Evolutionary conservation across 2,113 vertebrate genomes (phyloP).

Genomic region (Dendrocopos noguchii): DNA sequence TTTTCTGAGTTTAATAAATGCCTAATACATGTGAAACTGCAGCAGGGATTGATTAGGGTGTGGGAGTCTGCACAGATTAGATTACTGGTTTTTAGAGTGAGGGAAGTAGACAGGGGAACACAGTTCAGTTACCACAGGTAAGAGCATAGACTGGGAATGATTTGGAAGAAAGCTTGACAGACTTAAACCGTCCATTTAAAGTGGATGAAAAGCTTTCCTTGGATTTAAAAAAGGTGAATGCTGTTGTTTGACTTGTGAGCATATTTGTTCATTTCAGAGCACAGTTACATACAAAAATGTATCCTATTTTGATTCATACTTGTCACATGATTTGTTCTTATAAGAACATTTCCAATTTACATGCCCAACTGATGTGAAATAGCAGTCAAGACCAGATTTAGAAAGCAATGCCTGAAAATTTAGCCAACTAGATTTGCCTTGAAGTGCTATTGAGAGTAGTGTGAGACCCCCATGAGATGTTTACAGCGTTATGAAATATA

Average conservation of each 20-base stretch:
- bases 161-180: not conserved
- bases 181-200: not conserved
- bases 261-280: conserved; percentile 26
- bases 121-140: not conserved
- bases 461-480: conserved; percentile 42
- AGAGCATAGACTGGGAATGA: not conserved
- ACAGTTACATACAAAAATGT: not conserved
- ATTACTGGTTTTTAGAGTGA: accelerated
- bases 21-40: not conserved
- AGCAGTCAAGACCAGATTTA: not conserved
- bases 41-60: not conserved
- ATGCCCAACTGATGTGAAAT: conserved; percentile 23
- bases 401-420: conserved; percentile 27
- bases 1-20: not conserved
- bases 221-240: not conserved
- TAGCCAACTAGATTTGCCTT: conserved; percentile 13
- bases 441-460: conserved; percentile 25
- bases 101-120: not conserved
- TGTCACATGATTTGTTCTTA: conserved; percentile 27
- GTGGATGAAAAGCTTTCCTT: not conserved
- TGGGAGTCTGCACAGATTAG: not conserved
- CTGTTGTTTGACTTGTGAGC: not conserved
- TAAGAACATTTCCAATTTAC: conserved; percentile 50
- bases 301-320: conserved; percentile 21
- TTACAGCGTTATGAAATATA: conserved; percentile 51